Evolutionary conservation across 2,113 vertebrate species (phyloP).

Genomic region (Rhinoderma darwinii): DNA sequence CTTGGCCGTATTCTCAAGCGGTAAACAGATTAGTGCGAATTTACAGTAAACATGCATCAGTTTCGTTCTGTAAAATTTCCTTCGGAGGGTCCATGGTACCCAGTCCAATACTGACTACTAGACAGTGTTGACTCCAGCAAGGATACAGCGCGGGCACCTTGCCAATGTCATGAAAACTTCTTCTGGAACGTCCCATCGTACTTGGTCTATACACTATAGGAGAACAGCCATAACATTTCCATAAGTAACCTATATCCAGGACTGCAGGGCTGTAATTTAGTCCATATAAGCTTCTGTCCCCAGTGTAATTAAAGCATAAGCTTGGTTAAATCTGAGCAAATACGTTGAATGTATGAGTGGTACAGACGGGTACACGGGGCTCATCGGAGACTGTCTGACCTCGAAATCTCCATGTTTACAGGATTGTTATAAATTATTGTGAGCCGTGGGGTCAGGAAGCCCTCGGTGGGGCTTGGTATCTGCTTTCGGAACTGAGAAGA

Average conservation of each 20-base stretch:
- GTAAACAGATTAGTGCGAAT: too few relatives aligned
- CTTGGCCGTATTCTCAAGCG: too few relatives aligned
- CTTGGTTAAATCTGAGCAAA: neutral
- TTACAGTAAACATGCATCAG: too few relatives aligned
- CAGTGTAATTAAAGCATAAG: neutral
- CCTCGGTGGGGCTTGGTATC: too few relatives aligned
- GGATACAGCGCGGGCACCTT: too few relatives aligned
- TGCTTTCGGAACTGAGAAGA: too few relatives aligned
- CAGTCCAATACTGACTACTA: too few relatives aligned
- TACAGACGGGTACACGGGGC: neutral
- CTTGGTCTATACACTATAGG: neutral
- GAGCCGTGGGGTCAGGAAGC: neutral
- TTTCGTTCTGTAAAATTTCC: too few relatives aligned
- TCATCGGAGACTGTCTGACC: neutral
- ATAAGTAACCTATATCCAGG: neutral
- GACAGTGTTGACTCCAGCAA: too few relatives aligned
- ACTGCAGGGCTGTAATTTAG: neutral
- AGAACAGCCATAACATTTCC: neutral
- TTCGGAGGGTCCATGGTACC: too few relatives aligned
- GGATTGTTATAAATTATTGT: neutral
- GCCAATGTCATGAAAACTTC: too few relatives aligned
- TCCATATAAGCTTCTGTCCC: neutral
- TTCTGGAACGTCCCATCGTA: neutral
- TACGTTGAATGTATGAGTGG: neutral
- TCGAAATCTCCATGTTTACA: neutral